Percentiles rank a stretch among this genome's conserved stretches.
These are phyloP conservation scores for Escarpia spicata DNA, from an alignment of 2,888 invertebrate genomes.

Conservation along the genomic window DNA sequence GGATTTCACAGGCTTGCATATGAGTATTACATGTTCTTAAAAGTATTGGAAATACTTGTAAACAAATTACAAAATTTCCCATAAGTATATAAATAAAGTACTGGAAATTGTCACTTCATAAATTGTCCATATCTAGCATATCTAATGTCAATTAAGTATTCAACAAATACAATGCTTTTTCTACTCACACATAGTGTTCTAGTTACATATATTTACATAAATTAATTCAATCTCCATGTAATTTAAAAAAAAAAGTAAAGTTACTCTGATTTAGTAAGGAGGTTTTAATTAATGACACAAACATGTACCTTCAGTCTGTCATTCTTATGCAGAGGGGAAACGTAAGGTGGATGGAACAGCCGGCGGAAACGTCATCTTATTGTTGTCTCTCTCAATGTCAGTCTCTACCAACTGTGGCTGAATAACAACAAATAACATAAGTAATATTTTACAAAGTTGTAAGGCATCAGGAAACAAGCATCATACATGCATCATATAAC, in stretches of 20 bases:
- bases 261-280: too few species aligned
- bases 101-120: background rate
- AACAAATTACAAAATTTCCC: background rate
- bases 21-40: background rate
- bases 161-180: too few species aligned
- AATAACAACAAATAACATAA: background rate
- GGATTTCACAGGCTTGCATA: background rate
- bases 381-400: background rate
- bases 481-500: background rate
- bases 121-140: too few species aligned
- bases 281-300: too few species aligned
- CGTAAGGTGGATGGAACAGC: background rate
- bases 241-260: too few species aligned
- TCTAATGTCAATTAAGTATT: too few species aligned
- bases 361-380: background rate
- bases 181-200: too few species aligned
- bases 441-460: background rate
- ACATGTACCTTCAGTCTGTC: background rate
- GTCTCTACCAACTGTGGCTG: background rate
- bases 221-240: too few species aligned
- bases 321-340: background rate
- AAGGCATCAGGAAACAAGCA: background rate
- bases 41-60: background rate
- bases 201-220: too few species aligned
- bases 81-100: background rate